Conservation (phyloP, 2,113 vertebrate genomes). For the Tiliqua scincoides region DNA sequence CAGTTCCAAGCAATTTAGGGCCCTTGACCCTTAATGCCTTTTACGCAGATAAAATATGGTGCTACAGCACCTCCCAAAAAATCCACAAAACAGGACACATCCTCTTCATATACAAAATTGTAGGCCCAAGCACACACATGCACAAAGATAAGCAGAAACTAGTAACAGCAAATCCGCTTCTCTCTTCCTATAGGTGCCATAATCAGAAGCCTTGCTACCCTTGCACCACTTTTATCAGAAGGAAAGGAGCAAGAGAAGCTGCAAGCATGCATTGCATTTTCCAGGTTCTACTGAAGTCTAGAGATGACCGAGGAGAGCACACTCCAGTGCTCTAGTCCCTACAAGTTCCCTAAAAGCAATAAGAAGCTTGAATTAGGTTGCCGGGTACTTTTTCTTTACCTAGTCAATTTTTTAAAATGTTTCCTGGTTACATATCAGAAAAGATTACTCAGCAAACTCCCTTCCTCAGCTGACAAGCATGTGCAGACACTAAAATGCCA, state of each 20-base stretch:
- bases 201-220: neutral
- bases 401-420: neutral
- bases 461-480: neutral
- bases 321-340: neutral
- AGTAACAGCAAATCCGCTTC: neutral
- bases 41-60: neutral
- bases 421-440: neutral
- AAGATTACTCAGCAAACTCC: neutral
- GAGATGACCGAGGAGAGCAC: neutral
- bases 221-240: neutral
- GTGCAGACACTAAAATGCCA: neutral
- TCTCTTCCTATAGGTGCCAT: neutral
- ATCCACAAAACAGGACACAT: neutral
- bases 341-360: neutral
- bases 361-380: neutral
- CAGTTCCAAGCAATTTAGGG: too few relatives aligned
- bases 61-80: neutral
- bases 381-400: neutral
- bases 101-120: neutral
- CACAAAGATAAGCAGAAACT: neutral
- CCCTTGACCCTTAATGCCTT: neutral
- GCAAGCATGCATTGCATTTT: neutral
- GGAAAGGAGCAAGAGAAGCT: neutral
- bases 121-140: neutral
- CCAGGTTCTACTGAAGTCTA: neutral